A percentile compares a stretch with the other conserved stretches of the same genome.
These are phyloP conservation scores for Cephus sareptanus DNA, from an alignment of 2,888 invertebrate species.

Conservation along the genomic window DNA sequence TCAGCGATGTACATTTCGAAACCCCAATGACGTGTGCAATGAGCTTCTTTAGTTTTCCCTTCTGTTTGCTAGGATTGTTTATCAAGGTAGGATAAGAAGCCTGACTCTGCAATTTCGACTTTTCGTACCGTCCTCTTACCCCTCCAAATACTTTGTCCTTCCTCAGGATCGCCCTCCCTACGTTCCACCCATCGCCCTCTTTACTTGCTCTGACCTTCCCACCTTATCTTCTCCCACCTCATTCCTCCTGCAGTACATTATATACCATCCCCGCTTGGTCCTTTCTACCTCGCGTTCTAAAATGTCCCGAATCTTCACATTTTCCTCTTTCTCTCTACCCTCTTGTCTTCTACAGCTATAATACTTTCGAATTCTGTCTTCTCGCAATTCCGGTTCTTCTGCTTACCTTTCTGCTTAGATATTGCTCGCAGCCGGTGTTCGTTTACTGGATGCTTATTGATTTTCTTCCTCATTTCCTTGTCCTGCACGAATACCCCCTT, in stretches of 20 bases:
- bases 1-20: background rate
- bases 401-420: background rate
- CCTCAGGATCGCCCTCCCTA: background rate
- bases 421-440: conserved; percentile 1
- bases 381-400: background rate
- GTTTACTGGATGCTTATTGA: conserved; percentile 21
- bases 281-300: background rate
- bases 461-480: conserved; percentile 11
- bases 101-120: conserved; percentile 23
- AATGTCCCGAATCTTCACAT: conserved; percentile 14
- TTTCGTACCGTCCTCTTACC: background rate
- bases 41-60: conserved; percentile 12
- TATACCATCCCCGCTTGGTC: conserved; percentile 1
- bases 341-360: background rate
- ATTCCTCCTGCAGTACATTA: conserved; percentile 10
- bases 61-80: conserved; percentile 33
- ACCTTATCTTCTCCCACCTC: conserved; percentile 11
- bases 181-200: background rate
- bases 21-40: background rate
- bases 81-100: conserved; percentile 19
- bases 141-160: background rate
- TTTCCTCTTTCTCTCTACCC: conserved; percentile 18
- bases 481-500: background rate
- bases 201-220: background rate
- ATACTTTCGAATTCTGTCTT: background rate